Percentiles rank a stretch among this genome's conserved stretches.
phyloP scores from a whole-genome alignment of 2,113 vertebrate species.

The Calyptommatus sinebrachiatus region DNA sequence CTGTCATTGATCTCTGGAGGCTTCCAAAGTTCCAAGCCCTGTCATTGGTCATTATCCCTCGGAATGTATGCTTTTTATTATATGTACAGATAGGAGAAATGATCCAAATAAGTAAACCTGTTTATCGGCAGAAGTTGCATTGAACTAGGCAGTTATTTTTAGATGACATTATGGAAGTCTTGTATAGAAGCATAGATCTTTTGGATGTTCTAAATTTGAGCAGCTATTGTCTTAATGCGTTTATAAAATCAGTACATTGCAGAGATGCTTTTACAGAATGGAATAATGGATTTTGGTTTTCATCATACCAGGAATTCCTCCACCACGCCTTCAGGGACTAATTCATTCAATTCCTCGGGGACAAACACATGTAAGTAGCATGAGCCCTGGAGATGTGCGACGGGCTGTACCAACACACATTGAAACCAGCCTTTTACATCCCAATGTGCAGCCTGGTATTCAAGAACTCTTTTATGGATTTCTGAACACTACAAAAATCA shows the following conservation, averaged over 20 bases:
- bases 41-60: no score
- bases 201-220: neutral
- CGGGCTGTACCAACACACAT: no score
- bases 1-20: no score
- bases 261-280: neutral
- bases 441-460: no score
- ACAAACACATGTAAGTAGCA: neutral
- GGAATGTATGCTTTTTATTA: no score
- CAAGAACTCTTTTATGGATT: no score
- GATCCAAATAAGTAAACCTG: neutral
- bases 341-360: neutral
- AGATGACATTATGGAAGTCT: neutral
- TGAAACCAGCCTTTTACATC: no score
- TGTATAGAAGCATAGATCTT: neutral
- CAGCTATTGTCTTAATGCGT: neutral
- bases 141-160: neutral
- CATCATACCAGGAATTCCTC: neutral
- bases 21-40: no score
- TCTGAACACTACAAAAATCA: no score
- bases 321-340: neutral
- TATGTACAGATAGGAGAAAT: neutral
- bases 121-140: neutral
- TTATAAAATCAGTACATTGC: neutral
- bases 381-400: no score
- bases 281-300: slow-evolving; percentile 9